Conservation (phyloP, 64 coral and sea anemone genomes). For the Cladopsammia gracilis region DNA sequence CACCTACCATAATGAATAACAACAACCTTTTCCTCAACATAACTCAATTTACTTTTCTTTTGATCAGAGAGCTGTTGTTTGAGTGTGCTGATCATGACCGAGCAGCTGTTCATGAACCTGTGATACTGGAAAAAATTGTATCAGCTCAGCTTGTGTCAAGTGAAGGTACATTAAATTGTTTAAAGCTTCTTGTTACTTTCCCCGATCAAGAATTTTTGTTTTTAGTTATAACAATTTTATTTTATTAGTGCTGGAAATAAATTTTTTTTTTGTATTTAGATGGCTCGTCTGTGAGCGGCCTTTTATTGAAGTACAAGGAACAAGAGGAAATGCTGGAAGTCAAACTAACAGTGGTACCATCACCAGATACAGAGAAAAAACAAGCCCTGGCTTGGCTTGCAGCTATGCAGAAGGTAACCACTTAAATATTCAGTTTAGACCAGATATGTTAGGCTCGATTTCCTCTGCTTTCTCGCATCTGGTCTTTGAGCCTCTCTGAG, state of each 20-base stretch:
- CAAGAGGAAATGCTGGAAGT: constrained; percentile 71
- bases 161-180: constrained; percentile 53
- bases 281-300: constrained; percentile 52
- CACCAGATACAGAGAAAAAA: constrained; percentile 83
- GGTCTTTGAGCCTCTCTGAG: background rate
- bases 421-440: background rate
- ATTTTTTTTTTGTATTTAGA: background rate
- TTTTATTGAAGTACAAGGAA: constrained; percentile 92
- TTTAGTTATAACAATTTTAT: too few relatives aligned
- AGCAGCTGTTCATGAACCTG: constrained; percentile 82
- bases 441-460: background rate
- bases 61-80: constrained; percentile 82
- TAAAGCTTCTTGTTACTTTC: background rate
- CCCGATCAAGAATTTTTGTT: background rate
- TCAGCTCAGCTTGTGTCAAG: constrained; percentile 90
- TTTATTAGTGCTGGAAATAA: background rate
- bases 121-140: constrained; percentile 73
- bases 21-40: too few relatives aligned
- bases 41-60: too few relatives aligned
- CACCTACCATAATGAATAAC: too few relatives aligned
- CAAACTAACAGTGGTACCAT: constrained; percentile 61
- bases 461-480: background rate
- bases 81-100: constrained; percentile 78
- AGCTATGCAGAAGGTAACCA: constrained; percentile 97
- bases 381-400: constrained; percentile 87